A percentile compares a stretch with the other conserved stretches of the same genome.
Evolutionary conservation across 2,113 vertebrate genomes (phyloP).

Genomic region (Bagarius yarrelli): DNA sequence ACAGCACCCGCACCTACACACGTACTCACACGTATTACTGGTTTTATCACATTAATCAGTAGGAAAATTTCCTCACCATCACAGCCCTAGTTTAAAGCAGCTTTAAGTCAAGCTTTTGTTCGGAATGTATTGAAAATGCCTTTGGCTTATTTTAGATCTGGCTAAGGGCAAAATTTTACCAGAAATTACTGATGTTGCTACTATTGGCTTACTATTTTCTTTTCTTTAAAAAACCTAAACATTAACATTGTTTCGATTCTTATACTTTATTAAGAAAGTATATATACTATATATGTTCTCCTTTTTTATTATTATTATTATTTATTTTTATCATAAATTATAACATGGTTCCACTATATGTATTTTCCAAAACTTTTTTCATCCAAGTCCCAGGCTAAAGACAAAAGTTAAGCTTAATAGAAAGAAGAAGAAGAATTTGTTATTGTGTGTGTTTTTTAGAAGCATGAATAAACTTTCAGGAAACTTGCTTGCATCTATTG

Average conservation of each 20-base stretch:
- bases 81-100: neutral
- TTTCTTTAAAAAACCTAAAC: neutral
- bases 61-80: no score
- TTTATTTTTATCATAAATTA: no score
- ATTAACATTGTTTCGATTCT: neutral
- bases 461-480: slow-evolving; percentile 13
- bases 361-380: neutral
- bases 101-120: neutral
- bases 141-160: neutral
- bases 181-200: neutral
- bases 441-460: neutral
- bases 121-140: neutral
- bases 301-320: neutral
- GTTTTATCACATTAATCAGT: no score
- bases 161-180: neutral
- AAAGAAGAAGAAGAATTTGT: neutral
- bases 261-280: neutral
- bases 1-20: no score
- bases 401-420: neutral
- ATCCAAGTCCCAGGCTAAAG: neutral
- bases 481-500: slow-evolving; percentile 23
- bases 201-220: neutral
- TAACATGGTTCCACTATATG: neutral
- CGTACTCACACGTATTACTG: no score
- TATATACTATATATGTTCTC: neutral